Base-by-base conservation (phyloP, 1,140 invertebrate species). In the Battus philenor region DNA sequence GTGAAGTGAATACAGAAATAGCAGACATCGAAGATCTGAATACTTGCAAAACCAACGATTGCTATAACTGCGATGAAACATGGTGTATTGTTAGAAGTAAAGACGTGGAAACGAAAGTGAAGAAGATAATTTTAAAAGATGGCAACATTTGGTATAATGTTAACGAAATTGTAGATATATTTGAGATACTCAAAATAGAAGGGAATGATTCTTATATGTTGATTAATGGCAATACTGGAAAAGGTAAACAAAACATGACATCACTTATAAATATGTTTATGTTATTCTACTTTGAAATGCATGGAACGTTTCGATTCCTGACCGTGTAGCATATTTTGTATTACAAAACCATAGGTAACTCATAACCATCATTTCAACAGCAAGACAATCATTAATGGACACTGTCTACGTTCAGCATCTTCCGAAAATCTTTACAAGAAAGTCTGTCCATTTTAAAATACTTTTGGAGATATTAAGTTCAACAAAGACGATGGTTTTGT, bases 191-290 rank as follows among this genome's bases (percentile, higher is more conserved):
- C 15, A 51, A 68, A 11, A 24, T 41, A 34, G 68, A 69, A 44
- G 70, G 66, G 0, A 39, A 58, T 18, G 61, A 72, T 0, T 72
- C 71, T 1, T 90, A 88, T 43, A 88, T 88, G 76, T 44, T 90
- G 3, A 84, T 90, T 5, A 85, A 78, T 29, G 89, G 89, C 16
- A 90, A 90, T 55, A 90, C 88, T 55, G 68, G 77, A 15, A 63
- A 59, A 66, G 71, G 76, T 80, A 50, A 64, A 86, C 50, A 9
- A 31, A 1, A 33, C n/a, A 24, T n/a, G n/a, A n/a, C n/a, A n/a
- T n/a, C n/a, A n/a, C n/a, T n/a, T n/a, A n/a, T n/a, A n/a, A n/a
- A n/a, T n/a, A n/a, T n/a, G n/a, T n/a, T n/a, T n/a, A n/a, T n/a
- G n/a, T n/a, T n/a, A n/a, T n/a, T n/a, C n/a, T n/a, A n/a, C n/a